Base-by-base conservation (phyloP, 2,113 vertebrate genomes). In the Craseonycteris thonglongyai region DNA sequence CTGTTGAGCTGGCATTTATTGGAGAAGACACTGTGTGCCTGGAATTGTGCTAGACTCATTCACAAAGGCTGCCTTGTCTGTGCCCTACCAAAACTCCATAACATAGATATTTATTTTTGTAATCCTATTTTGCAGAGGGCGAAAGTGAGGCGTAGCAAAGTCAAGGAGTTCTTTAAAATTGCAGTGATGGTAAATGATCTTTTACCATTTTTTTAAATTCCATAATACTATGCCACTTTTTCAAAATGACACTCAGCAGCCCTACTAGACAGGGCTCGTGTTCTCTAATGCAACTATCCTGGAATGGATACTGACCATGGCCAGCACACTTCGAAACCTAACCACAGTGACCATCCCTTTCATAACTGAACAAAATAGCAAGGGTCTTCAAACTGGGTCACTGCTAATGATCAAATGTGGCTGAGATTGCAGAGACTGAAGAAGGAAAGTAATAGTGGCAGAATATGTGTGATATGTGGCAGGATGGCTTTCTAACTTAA, bases 381-480 rank as follows among this genome's bases (percentile, higher is more conserved):
- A 38, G 24, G 65, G 40, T 90, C 83, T 96, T 96, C 79, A 83
- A 49, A 87, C n/a, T 83, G 38, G 54, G 47, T 72, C 90, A 85
- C 76, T 84, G 76, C 58, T 94, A 94, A 88, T 95, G 58, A 87
- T 30, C 16, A 56, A 40, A 30, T 38, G 24, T 59, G 65, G 81
- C 75, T 93, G n/a, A 47, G 72, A 47, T 26, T 45, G 56, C 66
- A 66, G 61, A 40, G 21, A 45, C 89, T 51, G 66, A 93, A 78
- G 45, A 33, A 72, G 59, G 38, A 22, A 90, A 92, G 42, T 14
- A 42, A 71, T 1, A 13, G 71, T 65, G 28, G 61, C 42, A 33
- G n/a, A 40, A 12, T 69, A 68, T 59, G 49, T 97, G 86, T 56
- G 58, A 81, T 63, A 13, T 6, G 83, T 38, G 65, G 58, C 45